Base-by-base conservation (phyloP, 2,888 invertebrate genomes). In the Rhimphoctona megacephalus region DNA sequence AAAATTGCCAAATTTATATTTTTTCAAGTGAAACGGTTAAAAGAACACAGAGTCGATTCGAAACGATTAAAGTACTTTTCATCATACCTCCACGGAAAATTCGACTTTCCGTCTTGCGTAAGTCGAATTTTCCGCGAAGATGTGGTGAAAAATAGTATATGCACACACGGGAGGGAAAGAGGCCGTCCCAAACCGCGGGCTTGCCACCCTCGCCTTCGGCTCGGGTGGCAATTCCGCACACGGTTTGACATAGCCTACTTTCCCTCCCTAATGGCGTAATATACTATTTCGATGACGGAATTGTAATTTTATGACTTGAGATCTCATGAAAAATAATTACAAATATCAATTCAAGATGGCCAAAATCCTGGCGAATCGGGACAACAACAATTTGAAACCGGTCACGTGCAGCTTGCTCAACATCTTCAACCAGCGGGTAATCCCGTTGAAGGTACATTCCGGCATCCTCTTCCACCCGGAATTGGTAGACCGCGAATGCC, bases 391-490 rank as follows among this genome's bases (percentile, higher is more conserved):
- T 94, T 94, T 61, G 94, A 94, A 39, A 39, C 91, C 0, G 78
- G 90, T 25, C 94, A 93, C 83, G 91, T 93, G 25, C 89, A 90
- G 46, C 88, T 92, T 81, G 83, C 89, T 14, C 92, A 90, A 82
- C 94, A 90, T 91, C 86, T 92, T 85, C 93, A 92, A 88, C 89
- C 91, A n/a, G 73, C 90, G 11, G 90, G 88, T n/a, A 91, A 88
- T 86, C 88, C 94, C 9, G 95, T 95, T 0, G 96, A 96, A 64
- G 96, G 95, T 82, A 96, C 96, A 46, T 97, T 97, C 94, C 95
- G 97, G 14, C 97, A 97, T 90, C 97, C 97, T 14, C 94, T 97
- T 90, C 97, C 97, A 14, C 95, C 96, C 46, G 95, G 95, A 87
- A 95, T 95, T 66, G 94, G 95, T 9, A 94, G 96, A 89, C 95